Evolutionary conservation across 1,140 invertebrate genomes (phyloP).

Genomic region (Lysiphlebus fabarum): DNA sequence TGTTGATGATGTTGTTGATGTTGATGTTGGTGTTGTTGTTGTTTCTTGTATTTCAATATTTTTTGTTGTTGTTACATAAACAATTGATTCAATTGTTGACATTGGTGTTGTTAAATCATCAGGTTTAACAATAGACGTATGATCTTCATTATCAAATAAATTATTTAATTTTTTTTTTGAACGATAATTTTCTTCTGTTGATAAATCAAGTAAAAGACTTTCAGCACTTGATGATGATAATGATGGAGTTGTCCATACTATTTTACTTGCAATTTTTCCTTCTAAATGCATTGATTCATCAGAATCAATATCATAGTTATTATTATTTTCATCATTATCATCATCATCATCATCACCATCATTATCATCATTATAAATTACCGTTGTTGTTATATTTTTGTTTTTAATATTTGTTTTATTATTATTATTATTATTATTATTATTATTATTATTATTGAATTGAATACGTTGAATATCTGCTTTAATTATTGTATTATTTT

Average conservation of each 20-base stretch:
- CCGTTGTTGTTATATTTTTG: not conserved
- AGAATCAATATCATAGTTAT: conserved; percentile 30
- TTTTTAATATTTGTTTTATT: too few relatives aligned
- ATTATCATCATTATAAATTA: conserved; percentile 33
- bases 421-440: not conserved
- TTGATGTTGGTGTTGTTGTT: too few relatives aligned
- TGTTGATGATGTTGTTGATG: too few relatives aligned
- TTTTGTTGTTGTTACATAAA: conserved; percentile 6
- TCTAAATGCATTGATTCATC: conserved; percentile 24
- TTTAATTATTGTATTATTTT: conserved; percentile 14
- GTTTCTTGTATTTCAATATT: too few relatives aligned
- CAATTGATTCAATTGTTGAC: conserved; percentile 3
- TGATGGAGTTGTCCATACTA: conserved; percentile 41
- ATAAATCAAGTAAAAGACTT: conserved; percentile 18
- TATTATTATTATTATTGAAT: conserved; percentile 1
- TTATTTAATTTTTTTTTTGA: conserved; percentile 13
- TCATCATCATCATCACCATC: conserved; percentile 32
- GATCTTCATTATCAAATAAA: conserved; percentile 17
- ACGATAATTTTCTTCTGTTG: conserved; percentile 23
- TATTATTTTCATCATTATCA: conserved; percentile 15
- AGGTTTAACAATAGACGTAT: conserved; percentile 16
- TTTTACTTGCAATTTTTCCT: conserved; percentile 31
- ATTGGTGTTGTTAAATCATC: conserved; percentile 16
- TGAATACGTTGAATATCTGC: not conserved
- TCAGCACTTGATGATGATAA: not conserved